These are phyloP conservation scores for Microcebus murinus DNA, from an alignment of 2,113 vertebrate species.

Conservation along the genomic window DNA sequence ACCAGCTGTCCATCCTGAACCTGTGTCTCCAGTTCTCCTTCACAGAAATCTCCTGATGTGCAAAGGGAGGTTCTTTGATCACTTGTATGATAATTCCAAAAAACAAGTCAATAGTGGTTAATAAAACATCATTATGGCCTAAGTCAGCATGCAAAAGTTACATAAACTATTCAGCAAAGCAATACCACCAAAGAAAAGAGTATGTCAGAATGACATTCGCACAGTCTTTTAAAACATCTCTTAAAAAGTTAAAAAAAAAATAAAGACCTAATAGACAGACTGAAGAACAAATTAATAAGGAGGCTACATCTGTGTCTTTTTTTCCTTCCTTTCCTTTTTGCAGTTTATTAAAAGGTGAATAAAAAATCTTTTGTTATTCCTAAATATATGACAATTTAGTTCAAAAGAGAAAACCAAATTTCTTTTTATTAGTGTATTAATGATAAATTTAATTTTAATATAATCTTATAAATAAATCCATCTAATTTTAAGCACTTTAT, in stretches of 20 bases:
- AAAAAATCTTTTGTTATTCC: too few relatives aligned
- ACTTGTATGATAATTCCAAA: slow-evolving; percentile 9
- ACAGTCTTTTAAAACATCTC: neutral
- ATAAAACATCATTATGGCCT: slow-evolving; percentile 74
- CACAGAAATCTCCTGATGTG: slow-evolving; percentile 19
- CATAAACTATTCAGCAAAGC: slow-evolving; percentile 68
- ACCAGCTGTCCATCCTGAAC: neutral
- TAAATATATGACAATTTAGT: too few relatives aligned
- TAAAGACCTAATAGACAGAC: too few relatives aligned
- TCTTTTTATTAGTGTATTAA: too few relatives aligned
- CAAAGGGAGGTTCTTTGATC: slow-evolving; percentile 68
- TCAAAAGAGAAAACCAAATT: too few relatives aligned
- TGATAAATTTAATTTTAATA: too few relatives aligned
- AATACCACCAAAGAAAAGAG: neutral
- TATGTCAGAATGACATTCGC: neutral
- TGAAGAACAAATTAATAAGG: too few relatives aligned
- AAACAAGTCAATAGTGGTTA: slow-evolving; percentile 65
- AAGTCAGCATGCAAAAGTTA: slow-evolving; percentile 56
- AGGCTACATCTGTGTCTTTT: too few relatives aligned
- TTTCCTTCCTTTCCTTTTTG: too few relatives aligned
- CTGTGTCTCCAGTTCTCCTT: slow-evolving; percentile 20
- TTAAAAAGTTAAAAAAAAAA: neutral
- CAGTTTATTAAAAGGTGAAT: too few relatives aligned
- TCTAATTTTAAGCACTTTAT: too few relatives aligned
- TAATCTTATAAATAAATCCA: too few relatives aligned